Percentiles rank a stretch among this genome's conserved stretches.
Conservation (phyloP, 2,113 vertebrate genomes). For the Orycteropus afer region DNA sequence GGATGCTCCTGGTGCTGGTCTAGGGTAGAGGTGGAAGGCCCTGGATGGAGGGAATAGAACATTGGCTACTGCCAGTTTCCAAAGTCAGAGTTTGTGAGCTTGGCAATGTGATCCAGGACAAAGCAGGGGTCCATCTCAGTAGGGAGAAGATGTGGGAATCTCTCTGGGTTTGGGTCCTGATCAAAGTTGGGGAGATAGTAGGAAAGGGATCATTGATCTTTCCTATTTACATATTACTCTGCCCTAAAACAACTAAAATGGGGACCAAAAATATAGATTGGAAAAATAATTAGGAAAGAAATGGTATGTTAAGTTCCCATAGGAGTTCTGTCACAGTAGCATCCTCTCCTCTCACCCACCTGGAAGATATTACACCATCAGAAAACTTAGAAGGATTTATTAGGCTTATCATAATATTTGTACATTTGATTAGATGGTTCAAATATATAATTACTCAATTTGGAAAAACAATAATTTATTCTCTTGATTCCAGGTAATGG, state of each 20-base stretch:
- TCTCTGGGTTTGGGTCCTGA: background rate
- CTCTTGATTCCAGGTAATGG: slow-evolving; percentile 11
- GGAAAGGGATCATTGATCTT: background rate
- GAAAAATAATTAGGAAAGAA: slow-evolving; percentile 7
- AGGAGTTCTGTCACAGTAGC: background rate
- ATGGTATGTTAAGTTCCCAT: background rate
- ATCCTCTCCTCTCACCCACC: background rate
- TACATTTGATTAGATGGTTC: background rate
- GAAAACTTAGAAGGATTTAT: background rate
- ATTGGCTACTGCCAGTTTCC: background rate
- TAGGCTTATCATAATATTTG: slow-evolving; percentile 4
- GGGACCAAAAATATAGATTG: background rate
- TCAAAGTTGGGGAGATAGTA: background rate
- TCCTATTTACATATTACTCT: background rate
- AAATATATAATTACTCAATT: background rate
- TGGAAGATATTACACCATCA: background rate
- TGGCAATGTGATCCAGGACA: background rate
- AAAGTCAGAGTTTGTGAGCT: background rate
- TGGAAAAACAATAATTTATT: slow-evolving; percentile 25
- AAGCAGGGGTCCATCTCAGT: background rate
- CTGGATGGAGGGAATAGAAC: background rate
- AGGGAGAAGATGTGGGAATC: background rate
- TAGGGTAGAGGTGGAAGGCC: background rate
- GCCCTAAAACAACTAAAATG: background rate
- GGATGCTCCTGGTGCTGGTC: background rate